A percentile compares a stretch with the other conserved stretches of the same genome.
Evolutionary conservation across 2,888 invertebrate species (phyloP).

Genomic region (Volucella inanis): DNA sequence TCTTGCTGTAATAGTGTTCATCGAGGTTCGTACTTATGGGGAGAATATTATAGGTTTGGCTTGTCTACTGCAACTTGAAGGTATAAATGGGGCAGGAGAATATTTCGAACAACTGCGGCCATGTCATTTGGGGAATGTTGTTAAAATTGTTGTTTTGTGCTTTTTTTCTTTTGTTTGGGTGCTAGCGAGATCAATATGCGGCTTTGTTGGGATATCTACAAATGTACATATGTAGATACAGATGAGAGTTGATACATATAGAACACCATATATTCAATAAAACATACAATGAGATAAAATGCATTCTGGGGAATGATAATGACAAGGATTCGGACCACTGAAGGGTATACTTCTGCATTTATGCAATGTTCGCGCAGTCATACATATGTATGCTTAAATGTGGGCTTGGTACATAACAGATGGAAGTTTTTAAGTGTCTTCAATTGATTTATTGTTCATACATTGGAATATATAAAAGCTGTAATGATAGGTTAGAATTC

Average conservation of each 20-base stretch:
- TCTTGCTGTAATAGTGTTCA: conserved; percentile 63
- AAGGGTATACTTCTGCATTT: background rate
- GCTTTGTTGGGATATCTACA: background rate
- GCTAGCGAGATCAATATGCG: conserved; percentile 63
- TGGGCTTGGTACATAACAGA: background rate
- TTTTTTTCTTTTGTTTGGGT: conserved; percentile 33
- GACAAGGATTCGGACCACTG: conserved; percentile 52
- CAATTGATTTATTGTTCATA: conserved; percentile 63
- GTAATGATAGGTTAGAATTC: too few relatives aligned
- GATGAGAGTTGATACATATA: too few relatives aligned
- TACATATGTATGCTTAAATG: too few relatives aligned
- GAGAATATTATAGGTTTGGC: conserved; percentile 30
- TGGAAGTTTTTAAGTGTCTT: too few relatives aligned
- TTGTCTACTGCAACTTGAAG: conserved; percentile 1
- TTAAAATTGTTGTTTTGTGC: conserved; percentile 50
- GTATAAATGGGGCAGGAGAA: conserved; percentile 5
- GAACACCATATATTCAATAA: background rate
- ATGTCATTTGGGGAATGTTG: conserved; percentile 70
- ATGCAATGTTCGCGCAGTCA: conserved; percentile 1
- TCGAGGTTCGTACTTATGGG: conserved; percentile 38
- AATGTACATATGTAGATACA: too few relatives aligned
- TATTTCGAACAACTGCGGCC: conserved; percentile 65
- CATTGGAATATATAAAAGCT: conserved; percentile 58
- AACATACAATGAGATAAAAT: conserved; percentile 40
- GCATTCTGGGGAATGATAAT: conserved; percentile 68